Evolutionary conservation across 2,113 vertebrate species (phyloP), one percentile per base, ranked within the genome.

Genomic region (Petrocephalus microphthalmus): DNA sequence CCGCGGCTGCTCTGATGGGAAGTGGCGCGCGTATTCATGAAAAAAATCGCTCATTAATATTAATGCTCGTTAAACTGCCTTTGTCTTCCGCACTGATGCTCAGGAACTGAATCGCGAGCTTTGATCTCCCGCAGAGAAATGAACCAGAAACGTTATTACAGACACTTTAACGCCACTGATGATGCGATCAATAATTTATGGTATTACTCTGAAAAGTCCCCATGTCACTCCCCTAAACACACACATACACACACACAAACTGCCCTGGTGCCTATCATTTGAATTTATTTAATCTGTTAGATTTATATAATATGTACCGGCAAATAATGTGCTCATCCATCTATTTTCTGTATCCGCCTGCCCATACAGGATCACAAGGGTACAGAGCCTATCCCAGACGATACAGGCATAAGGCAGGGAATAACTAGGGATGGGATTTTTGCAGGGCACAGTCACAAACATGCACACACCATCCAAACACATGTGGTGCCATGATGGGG

Each of bases 101-200:
- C 60, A 17, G 60, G 89, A 71, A 85, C 87, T 57, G 60, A 89
- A 89, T 81, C 87, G 37, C n/a, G 52, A 29, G 87, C 86, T 90
- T 91, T 92, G 89, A 91, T 90, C 89, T 87, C 87, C 45, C 57
- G n/a, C 25, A 51, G 67, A 85, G 87, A 90, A 90, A 42, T 37
- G 81, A 87, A 85, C 81, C 33, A 47, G 57, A 85, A 90, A 87
- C 86, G 42, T 7, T 87, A 88, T 87, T 64, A 78, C 53, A 54
- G 86, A 87, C 56, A 57, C 86, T 87, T 89, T 52, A 87, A 85
- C 42, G 29, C 53, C 57, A 56, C 53, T 91, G 85, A 90, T 71
- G 64, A 89, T 86, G 17, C 47, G 33, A 86, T 91, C 88, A 91
- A 90, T 91, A 91, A 89, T 83, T 89, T 53, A 88, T 74, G 85